Evolutionary conservation across 2,113 vertebrate genomes (phyloP).

Genomic region (Hemibagrus wyckioides): DNA sequence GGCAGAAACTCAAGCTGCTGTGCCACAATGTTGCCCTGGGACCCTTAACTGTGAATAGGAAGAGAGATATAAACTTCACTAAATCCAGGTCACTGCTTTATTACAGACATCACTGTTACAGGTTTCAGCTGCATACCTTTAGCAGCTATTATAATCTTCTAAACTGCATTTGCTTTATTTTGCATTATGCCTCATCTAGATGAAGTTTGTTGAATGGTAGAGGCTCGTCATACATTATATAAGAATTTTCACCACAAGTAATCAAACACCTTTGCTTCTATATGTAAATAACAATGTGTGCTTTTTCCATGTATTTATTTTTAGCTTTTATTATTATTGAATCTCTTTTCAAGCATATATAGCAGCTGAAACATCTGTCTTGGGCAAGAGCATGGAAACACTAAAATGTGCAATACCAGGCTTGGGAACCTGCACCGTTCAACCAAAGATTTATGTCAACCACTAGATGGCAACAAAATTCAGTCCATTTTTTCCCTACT

Average conservation of each 20-base stretch:
- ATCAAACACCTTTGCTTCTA: not conserved
- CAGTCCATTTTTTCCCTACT: not conserved
- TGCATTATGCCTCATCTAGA: not conserved
- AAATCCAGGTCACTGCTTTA: not conserved
- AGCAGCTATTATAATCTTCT: not conserved
- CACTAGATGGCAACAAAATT: constrained; percentile 40
- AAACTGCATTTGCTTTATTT: not conserved
- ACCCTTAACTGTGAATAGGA: constrained; percentile 13
- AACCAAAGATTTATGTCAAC: not conserved
- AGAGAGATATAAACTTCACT: not conserved
- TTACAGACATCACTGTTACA: not conserved
- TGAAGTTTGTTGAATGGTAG: not conserved
- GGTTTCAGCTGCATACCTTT: not conserved
- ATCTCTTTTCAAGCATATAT: not conserved
- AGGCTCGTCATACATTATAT: not conserved
- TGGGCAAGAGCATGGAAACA: not conserved
- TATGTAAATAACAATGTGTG: not conserved
- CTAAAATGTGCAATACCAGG: not conserved
- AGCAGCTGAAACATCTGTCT: not conserved
- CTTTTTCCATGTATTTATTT: not conserved
- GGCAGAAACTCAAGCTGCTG: not conserved
- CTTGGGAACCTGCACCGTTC: not conserved
- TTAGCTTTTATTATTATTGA: not conserved
- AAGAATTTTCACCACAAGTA: not conserved
- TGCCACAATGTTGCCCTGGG: not conserved